Evolutionary conservation across 2,797 vertebrate genomes (phyloP), one percentile per base, ranked within the genome.

Genomic region (Phataginus tetradactyla): DNA sequence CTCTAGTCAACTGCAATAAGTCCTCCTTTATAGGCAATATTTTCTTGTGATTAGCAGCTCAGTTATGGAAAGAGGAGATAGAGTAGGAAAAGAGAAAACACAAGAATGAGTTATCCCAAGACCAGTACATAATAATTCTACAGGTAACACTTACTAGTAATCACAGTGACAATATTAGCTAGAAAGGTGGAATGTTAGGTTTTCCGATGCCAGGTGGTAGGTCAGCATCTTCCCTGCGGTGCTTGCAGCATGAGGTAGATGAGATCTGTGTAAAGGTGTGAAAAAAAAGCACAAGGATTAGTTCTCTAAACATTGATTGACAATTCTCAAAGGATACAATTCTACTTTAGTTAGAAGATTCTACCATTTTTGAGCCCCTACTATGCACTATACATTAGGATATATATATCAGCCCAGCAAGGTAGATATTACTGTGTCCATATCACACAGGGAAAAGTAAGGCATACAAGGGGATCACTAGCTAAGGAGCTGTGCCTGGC

Each of bases 61-160:
- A 6, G 34, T 77, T 92, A 85, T 69, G 37, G 95, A 90, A 77
- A 90, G 29, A 86, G 61, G 32, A 85, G 61, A 86, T 77, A 85
- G 88, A 79, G 59, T 12, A 45, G 32, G 57, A 39, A 86, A 42
- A 85, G 66, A 96, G 49, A 53, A 92, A 94, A 84, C 45, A 57
- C 61, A 87, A 94, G 91, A 86, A 94, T 83, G 85, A 96, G 61
- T 95, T 87, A 77, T 88, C 74, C 85, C 25, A 51, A 63, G 57
- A 72, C 14, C 12, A 27, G 77, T 39, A 42, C 71, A 85, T 49
- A 77, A 75, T 45, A 89, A 90, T 49, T 12, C 77, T 72, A 86
- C 7, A 85, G 74, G 79, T 80, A 79, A 89, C 5, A 18, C 64
- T 68, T 71, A n/a, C 6, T 74, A 39, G 29, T 20, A 29, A 88